A percentile compares a stretch with the other conserved stretches of the same genome.
Conservation (phyloP, 2,888 invertebrate genomes). For the Cephus rjabovi region DNA sequence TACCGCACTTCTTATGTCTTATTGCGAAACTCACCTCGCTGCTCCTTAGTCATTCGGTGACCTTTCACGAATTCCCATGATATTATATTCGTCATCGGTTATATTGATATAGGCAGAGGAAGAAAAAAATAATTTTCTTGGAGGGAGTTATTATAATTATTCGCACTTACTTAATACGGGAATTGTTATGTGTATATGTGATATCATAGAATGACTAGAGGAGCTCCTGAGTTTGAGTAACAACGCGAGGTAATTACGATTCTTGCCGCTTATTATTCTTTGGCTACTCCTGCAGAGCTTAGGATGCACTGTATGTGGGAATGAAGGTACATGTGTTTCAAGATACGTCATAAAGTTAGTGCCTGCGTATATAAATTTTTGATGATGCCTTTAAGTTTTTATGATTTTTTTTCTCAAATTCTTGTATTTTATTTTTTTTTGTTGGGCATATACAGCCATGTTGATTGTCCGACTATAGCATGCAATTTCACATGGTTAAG, state of each 20-base stretch:
- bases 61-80: not conserved
- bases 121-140: not conserved
- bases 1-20: conserved; percentile 21
- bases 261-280: not conserved
- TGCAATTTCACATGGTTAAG: not conserved
- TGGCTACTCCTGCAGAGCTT: not conserved
- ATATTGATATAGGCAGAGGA: conserved; percentile 3
- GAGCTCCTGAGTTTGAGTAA: not conserved
- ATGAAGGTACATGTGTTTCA: not conserved
- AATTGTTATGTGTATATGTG: not conserved
- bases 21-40: not conserved
- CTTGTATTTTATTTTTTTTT: not conserved
- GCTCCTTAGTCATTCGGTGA: not conserved
- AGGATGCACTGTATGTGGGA: not conserved
- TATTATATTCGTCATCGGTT: conserved; percentile 2
- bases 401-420: not conserved
- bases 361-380: not conserved
- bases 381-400: not conserved
- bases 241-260: not conserved
- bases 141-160: not conserved
- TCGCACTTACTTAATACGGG: not conserved
- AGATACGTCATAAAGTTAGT: not conserved
- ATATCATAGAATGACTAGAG: not conserved
- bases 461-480: not conserved
- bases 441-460: not conserved